Evolutionary conservation across 2,888 invertebrate genomes (phyloP).

Genomic region (Diarsia dahlii): DNA sequence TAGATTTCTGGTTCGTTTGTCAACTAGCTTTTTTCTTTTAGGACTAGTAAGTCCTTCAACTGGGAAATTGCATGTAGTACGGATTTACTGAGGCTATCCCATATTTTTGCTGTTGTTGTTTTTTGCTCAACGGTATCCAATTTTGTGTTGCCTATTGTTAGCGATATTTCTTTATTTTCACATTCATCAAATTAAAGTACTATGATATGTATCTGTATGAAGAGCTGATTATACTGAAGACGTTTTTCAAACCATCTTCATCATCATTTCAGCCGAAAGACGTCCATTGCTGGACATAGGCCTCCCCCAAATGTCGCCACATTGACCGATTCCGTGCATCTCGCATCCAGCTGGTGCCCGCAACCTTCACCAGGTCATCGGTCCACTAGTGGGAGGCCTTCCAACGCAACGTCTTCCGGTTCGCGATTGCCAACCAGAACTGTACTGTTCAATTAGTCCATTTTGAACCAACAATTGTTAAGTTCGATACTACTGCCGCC

Average conservation of each 20-base stretch:
- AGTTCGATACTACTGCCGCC: not conserved
- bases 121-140: not conserved
- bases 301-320: too few relatives aligned
- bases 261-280: too few relatives aligned
- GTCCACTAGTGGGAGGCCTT: too few relatives aligned
- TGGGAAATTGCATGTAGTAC: not conserved
- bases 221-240: not conserved
- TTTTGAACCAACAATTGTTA: not conserved
- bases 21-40: constrained; percentile 6
- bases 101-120: not conserved
- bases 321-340: too few relatives aligned
- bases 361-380: too few relatives aligned
- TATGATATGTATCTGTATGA: not conserved
- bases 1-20: constrained; percentile 35
- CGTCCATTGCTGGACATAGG: too few relatives aligned
- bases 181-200: not conserved
- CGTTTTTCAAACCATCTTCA: too few relatives aligned
- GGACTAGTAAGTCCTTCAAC: not conserved
- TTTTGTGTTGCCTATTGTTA: not conserved
- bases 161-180: not conserved
- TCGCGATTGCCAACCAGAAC: too few relatives aligned
- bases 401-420: too few relatives aligned
- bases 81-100: not conserved
- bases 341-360: too few relatives aligned
- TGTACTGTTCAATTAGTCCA: not conserved